phyloP scores from a whole-genome alignment of 2,113 vertebrate species.

The Sitta europaea region DNA sequence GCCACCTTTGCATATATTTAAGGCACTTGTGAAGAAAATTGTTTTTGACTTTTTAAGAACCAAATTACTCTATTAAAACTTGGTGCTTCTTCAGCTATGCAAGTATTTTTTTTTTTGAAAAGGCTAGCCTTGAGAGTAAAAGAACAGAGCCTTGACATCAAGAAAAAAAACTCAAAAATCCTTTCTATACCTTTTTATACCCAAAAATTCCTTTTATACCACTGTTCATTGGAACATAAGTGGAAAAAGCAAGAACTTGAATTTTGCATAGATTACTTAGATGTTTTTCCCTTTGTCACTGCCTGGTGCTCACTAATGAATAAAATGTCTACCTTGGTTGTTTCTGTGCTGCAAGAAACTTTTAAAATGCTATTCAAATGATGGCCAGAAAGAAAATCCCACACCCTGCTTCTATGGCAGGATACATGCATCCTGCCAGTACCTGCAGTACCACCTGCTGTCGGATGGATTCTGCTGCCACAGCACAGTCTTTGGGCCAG shows the following conservation, averaged over 20 bases:
- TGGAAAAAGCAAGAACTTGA: not conserved
- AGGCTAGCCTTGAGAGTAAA: not conserved
- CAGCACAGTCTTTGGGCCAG: not conserved
- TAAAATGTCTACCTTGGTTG: not conserved
- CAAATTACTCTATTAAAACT: not conserved
- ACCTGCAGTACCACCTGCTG: too few relatives aligned
- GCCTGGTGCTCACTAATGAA: not conserved
- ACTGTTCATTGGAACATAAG: not conserved
- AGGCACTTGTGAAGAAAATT: not conserved
- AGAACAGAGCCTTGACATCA: not conserved
- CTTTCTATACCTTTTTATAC: too few relatives aligned
- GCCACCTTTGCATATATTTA: not conserved
- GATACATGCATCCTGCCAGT: rapidly evolving
- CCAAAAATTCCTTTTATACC: too few relatives aligned
- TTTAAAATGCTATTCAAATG: not conserved
- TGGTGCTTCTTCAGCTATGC: not conserved
- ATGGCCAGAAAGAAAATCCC: not conserved
- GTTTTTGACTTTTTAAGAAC: not conserved
- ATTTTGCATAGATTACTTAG: not conserved
- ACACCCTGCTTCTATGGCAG: rapidly evolving
- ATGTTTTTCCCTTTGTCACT: not conserved
- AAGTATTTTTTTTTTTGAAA: not conserved
- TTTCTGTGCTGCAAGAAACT: not conserved
- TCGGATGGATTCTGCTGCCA: not conserved
- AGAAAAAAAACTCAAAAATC: too few relatives aligned